Evolutionary conservation across 2,113 vertebrate species (phyloP), one percentile per base, ranked within the genome.

Genomic region (Anoura caudifer): DNA sequence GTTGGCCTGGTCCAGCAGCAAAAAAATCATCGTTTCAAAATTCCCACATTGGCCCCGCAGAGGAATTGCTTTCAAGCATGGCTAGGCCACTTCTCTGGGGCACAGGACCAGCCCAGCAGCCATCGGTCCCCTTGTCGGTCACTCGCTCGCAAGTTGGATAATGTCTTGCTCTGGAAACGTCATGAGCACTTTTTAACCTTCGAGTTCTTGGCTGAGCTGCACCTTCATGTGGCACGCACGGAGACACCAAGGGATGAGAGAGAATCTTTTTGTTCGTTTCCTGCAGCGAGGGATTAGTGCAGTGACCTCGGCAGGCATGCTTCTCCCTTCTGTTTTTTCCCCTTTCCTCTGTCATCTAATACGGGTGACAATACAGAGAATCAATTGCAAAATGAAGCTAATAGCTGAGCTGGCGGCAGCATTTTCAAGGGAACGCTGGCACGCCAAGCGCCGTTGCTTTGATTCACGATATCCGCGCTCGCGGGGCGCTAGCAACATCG

Each of bases 121-220:
- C 76, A 52, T 63, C 61, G 69, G 80, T 94, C 91, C 82, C 52
- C 54, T 94, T 87, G 54, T 67, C 65, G 87, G 41, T 61, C 17
- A 24, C 41, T 70, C 56, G 41, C 45, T 97, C 88, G 92, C 96
- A 92, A 97, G 47, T 76, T 87, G 36, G 26, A 82, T 81, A 82
- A 17, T 91, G 73, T 92, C 67, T 79, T 91, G n/a, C 33, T 95
- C 96, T 72, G 85, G 31, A 98, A 95, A 94, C 73, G n/a, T 59
- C 79, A 95, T 50, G n/a, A 10, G 59, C 22, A n/a, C 45, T 86
- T 94, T 86, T 97, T 67, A 95, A 87, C 59, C 80, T 82, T 86
- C 86, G 47, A 89, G 91, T 83, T 95, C 80, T 95, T 75, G 84
- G 50, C 50, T 77, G 36, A 94, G 91, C 26, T 45, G 20, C 65